Conservation (phyloP, 2,888 invertebrate genomes). For the Clusia tigrina region DNA sequence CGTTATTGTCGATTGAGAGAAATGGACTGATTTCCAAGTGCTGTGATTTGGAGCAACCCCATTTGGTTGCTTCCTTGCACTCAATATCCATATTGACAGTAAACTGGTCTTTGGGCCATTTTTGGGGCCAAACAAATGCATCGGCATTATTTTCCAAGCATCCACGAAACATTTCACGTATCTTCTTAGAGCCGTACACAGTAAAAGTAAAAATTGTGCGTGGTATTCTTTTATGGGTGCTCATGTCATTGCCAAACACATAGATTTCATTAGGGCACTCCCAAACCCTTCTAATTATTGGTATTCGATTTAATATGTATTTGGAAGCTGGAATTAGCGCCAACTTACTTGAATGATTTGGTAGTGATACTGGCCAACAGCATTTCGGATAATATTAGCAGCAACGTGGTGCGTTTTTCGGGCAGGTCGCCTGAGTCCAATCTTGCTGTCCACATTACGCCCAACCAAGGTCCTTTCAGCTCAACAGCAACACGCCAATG, state of each 20-base stretch:
- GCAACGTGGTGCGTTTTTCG: conserved; percentile 42
- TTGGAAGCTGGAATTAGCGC: not conserved
- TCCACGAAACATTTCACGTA: conserved; percentile 40
- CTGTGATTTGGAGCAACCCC: conserved; percentile 49
- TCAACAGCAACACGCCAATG: conserved; percentile 47
- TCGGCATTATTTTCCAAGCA: conserved; percentile 40
- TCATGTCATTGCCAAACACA: conserved; percentile 46
- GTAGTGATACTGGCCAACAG: conserved; percentile 42
- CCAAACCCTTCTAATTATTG: conserved; percentile 35
- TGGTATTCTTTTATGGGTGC: conserved; percentile 37
- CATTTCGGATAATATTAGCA: conserved; percentile 49
- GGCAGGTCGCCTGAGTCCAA: conserved; percentile 20
- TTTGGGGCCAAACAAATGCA: conserved; percentile 33
- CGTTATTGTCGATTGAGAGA: no score
- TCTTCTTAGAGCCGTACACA: conserved; percentile 41
- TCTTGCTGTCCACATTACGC: conserved; percentile 42
- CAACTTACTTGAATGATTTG: conserved; percentile 44
- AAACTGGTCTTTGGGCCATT: conserved; percentile 44
- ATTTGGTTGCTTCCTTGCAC: conserved; percentile 47
- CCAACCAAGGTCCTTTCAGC: conserved; percentile 47
- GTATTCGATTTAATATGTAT: not conserved
- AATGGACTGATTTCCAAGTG: conserved; percentile 47
- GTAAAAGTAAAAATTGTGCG: conserved; percentile 44
- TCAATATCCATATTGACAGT: conserved; percentile 42
- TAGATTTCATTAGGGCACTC: conserved; percentile 42